Base-by-base conservation (phyloP, 1,140 invertebrate species). In the Cydia strobilella region DNA sequence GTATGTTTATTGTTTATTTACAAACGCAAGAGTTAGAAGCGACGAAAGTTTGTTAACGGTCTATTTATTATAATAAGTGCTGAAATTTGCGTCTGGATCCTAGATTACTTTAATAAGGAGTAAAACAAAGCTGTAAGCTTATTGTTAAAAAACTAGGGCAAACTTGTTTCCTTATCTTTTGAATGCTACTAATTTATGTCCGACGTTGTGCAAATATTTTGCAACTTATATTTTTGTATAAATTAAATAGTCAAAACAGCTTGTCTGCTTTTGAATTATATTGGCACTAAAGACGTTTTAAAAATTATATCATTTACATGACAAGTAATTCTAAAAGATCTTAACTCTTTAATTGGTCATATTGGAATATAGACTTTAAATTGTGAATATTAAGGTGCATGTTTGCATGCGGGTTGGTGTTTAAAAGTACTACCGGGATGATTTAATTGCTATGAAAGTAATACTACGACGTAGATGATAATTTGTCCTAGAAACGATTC, bases 121-220 rank as follows among this genome's bases (percentile, higher is more conserved):
- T 9, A 23, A 59, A 23, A 59, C 54, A 59, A 23, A 59, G 20
- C 20, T 23, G 9, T 12, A 7, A 59, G 54, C 54, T 59, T 59
- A 23, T 59, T 59, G 54, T 59, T 59, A 18, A 23, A 59, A 59
- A 59, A 59, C 20, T 59, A 59, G 54, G 54, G 18, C 54, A 59
- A 2, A 59, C 54, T 59, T 59, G 54, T 59, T 59, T 59, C 54
- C 54, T 59, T 59, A 59, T 59, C 54, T 59, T 59, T 59, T 59
- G 54, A 59, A 23, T 23, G 20, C 20, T 12, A 23, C 18, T 20
- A 59, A 59, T 59, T 59, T 23, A 23, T 59, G 18, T 59, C 51
- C 7, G n/a, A 20, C 18, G n/a, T n/a, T 59, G 20, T 3, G 54
- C 54, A 59, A 59, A 59, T 59, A 59, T 59, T 23, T 59, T 59